Evolutionary conservation across 2,797 vertebrate species (phyloP), one percentile per base, ranked within the genome.

Genomic region (Pseudotriccus pelzelni): DNA sequence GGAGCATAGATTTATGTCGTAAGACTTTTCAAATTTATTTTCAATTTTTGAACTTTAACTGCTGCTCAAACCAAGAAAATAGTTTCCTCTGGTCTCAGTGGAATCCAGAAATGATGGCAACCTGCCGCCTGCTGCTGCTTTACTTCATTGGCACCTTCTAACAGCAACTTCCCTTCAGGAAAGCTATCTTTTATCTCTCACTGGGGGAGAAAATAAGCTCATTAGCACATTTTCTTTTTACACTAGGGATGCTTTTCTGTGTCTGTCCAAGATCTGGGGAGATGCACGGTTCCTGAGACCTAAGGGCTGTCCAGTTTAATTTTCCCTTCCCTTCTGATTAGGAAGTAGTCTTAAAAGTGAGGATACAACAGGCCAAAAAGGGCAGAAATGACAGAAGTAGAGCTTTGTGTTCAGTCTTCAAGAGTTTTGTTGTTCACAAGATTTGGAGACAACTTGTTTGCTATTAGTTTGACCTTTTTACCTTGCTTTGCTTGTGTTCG

Each of bases 201-300:
- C 59, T 2, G 4, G 21, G 23, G 13, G n/a, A 49, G 74, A 58
- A 89, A 95, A 89, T 72, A 89, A 93, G 70, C 90, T 96, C 90
- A 96, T 97, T 97, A 95, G 56, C 97, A 96, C 93, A 85, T 94
- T 95, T 93, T 94, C 63, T 92, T 87, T 96, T 88, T 89, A 74
- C 39, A 41, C 55, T 68, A 56, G 82, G 52, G 92, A 93, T 74
- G 87, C 70, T 89, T 25, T 85, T 77, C 81, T 63, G 21, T 73
- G 73, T 84, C 63, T 89, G 53, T 62, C 25, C 66, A 60, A 49
- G 50, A 39, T 74, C n/a, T 18, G 8, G 36, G 62, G 44, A 76
- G 23, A 86, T 20, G 41, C 20, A n/a, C 0, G 0, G 44, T 30
- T 76, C 20, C 63, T 50, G 47, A 63, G 56, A 84, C 36, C 8